Base-by-base conservation (phyloP, 1,140 invertebrate genomes). In the Drosophila bifasciata region DNA sequence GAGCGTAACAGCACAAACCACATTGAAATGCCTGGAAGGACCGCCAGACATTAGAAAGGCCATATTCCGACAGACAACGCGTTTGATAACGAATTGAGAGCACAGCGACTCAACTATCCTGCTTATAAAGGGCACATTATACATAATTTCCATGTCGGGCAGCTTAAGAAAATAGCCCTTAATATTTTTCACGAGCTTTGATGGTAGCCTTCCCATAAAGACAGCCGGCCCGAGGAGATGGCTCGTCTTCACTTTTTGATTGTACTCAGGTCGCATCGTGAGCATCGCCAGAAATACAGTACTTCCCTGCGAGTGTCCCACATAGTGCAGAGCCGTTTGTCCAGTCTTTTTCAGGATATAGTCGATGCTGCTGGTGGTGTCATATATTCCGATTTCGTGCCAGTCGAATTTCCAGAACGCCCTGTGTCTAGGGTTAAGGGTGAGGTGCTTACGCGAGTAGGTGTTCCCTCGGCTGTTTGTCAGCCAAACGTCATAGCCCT, bases 401-500 rank as follows among this genome's bases (percentile, higher is more conserved):
- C 44, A 67, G 5, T 15, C 45, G 13, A 46, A 67, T 19, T 52
- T 21, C 63, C 63, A 67, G 32, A 46, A 67, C 2, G 44, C 1
- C 1, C 23, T n/a, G 3, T n/a, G 7, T 13, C 19, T 16, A 5
- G 32, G 2, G 13, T 39, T 17, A 3, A 50, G 15, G 13, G 15
- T 5, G 3, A 4, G 4, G 13, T 67, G 64, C 5, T 19, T 15
- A 7, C 41, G 43, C 7, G 49, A 51, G n/a, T 68, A 68, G 0
- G 16, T 15, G 25, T 60, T 67, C 0, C 63, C 63, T 40, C 61
- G n/a, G 23, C 21, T n/a, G 9, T 49, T 49, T 7, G 93, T 93
- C 60, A 96, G 79, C 36, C 3, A 78, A 28, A 97, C 93, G 90
- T 97, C 96, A 63, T 94, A 95, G 2, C 95, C 95, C 1, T 92